Base-by-base conservation (phyloP, 2,797 vertebrate genomes). In the Columba guinea region DNA sequence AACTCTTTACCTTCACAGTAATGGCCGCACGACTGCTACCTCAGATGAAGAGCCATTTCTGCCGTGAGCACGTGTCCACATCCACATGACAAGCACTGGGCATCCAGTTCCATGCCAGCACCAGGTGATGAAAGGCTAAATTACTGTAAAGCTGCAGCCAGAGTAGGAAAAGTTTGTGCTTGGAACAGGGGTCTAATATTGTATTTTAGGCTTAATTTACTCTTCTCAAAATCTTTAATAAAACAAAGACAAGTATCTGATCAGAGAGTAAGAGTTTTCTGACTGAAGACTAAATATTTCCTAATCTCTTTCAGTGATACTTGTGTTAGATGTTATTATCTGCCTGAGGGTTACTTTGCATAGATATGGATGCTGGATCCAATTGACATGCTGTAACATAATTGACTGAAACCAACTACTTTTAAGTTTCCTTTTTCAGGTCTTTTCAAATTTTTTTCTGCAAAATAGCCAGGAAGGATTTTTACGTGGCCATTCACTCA, bases 171-270 rank as follows among this genome's bases (percentile, higher is more conserved):
- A 27, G 14, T 13, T 55, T 49, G 59, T 30, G 22, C 30, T 21
- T 30, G 32, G 48, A 56, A 74, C 0, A 0, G 1, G 1, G 20
- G 6, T 74, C 69, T 37, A 9, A 1, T 37, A 2, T 35, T 34
- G 46, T 21, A 13, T 52, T 34, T 26, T 20, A 13, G 17, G 24
- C 4, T 89, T 59, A 30, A 37, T 44, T 77, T 73, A 30, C 8
- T 41, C n/a, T 79, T 23, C 20, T 35, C 10, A 11, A 10, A 6
- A 27, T 24, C 10, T 74, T 70, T 27, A 80, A 35, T 32, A 83
- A 69, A 51, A 12, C 7, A 30, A 64, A 58, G 15, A 7, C 8
- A 60, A n/a, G 12, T 10, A 37, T 28, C 17, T 59, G n/a, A 37
- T 9, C 3, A 13, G 19, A 35, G 10, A 58, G 34, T 7, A 24